Conservation (phyloP, 2,113 vertebrate species). For the Peromyscus polionotus region DNA sequence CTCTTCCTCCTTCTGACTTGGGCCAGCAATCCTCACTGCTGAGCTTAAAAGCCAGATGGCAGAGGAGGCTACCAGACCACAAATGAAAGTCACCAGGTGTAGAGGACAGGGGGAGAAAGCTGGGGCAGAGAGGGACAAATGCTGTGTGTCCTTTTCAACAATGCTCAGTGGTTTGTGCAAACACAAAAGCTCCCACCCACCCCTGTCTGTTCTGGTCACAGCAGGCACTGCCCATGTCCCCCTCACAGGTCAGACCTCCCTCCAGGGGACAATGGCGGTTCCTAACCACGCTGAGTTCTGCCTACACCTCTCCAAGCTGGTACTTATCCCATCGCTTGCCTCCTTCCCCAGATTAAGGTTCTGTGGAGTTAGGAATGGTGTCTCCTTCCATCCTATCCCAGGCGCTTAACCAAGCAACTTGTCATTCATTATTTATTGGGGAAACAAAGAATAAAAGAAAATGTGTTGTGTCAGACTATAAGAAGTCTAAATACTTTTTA, state of each 20-base stretch:
- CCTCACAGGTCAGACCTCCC: background rate
- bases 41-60: background rate
- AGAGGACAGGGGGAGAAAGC: background rate
- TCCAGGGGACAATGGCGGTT: background rate
- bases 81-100: background rate
- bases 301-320: accelerated
- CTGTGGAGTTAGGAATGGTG: background rate
- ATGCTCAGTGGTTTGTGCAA: accelerated
- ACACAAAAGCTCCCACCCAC: background rate
- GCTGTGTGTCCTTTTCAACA: background rate
- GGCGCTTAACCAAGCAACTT: too few species aligned
- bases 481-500: background rate
- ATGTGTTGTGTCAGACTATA: too few species aligned
- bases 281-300: accelerated
- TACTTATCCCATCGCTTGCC: accelerated
- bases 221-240: accelerated
- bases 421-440: background rate
- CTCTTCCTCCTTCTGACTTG: background rate
- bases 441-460: background rate
- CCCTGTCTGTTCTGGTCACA: background rate
- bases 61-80: accelerated
- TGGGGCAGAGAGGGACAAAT: background rate
- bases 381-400: background rate
- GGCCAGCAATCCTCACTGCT: background rate
- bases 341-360: background rate